A percentile compares a stretch with the other conserved stretches of the same genome.
phyloP scores from a whole-genome alignment of 1,140 invertebrate genomes.

The Drosophila pandora region DNA sequence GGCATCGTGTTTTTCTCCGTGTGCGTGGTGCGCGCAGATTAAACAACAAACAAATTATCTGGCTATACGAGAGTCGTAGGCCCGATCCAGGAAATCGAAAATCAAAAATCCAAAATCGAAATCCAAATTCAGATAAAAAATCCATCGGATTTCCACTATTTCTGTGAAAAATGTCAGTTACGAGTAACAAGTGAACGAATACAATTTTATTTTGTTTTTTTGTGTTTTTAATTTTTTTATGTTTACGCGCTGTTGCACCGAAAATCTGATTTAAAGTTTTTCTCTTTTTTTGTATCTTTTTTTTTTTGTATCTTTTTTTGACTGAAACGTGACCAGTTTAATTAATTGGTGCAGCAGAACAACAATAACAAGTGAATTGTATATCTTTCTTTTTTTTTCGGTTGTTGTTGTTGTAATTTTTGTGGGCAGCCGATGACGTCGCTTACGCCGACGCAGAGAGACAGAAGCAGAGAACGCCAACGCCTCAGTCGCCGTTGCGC shows the following conservation, averaged over 20 bases:
- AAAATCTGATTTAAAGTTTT: background rate
- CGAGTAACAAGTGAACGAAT: background rate
- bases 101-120: too few relatives aligned
- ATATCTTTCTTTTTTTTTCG: constrained; percentile 49
- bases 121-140: too few relatives aligned
- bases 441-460: constrained; percentile 31
- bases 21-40: constrained; percentile 1
- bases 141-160: background rate
- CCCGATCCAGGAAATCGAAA: too few relatives aligned
- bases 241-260: constrained; percentile 8
- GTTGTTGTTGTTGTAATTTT: constrained; percentile 5
- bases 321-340: constrained; percentile 72
- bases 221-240: constrained; percentile 4
- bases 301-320: constrained; percentile 1
- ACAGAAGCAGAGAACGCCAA: constrained; percentile 5
- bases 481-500: constrained; percentile 50
- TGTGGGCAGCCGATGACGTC: constrained; percentile 49
- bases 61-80: background rate
- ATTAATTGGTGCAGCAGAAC: constrained; percentile 65
- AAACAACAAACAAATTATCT: background rate
- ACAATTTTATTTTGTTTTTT: constrained; percentile 1
- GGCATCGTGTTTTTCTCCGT: background rate
- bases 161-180: constrained; percentile 7
- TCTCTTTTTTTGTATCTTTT: constrained; percentile 2
- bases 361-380: constrained; percentile 63